Evolutionary conservation across 2,888 invertebrate genomes (phyloP).

Genomic region (Drosophila greeni): DNA sequence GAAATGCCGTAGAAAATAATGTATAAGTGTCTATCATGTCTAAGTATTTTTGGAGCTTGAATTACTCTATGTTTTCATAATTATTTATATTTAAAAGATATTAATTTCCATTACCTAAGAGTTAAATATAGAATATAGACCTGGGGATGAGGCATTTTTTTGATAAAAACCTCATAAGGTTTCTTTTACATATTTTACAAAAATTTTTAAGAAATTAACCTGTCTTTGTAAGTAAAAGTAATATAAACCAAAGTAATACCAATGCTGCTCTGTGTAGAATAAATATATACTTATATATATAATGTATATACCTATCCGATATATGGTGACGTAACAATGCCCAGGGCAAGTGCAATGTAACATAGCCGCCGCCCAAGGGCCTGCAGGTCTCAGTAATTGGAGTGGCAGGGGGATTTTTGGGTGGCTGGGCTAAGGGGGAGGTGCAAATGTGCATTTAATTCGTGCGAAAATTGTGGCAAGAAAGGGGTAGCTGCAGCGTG

Average conservation of each 20-base stretch:
- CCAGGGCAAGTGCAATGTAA: constrained; percentile 53
- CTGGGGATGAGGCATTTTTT: neutral
- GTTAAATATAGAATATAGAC: neutral
- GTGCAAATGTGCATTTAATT: constrained; percentile 69
- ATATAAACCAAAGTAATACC: neutral
- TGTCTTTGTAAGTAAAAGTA: neutral
- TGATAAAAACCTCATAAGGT: too few species aligned
- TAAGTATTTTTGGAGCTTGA: neutral
- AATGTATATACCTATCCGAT: neutral
- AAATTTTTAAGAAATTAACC: neutral
- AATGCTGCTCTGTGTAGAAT: neutral
- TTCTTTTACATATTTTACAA: neutral
- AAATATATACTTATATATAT: too few species aligned
- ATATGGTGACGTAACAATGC: constrained; percentile 66
- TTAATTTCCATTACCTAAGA: neutral
- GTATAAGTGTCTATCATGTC: neutral
- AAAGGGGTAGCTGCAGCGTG: neutral
- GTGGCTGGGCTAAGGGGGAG: neutral
- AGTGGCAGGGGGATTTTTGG: constrained; percentile 20
- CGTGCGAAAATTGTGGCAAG: constrained; percentile 44
- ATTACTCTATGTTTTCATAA: fast-evolving
- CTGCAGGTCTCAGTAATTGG: constrained; percentile 62
- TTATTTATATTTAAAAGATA: neutral
- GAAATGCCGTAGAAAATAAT: neutral
- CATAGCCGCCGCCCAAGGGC: constrained; percentile 31